Base-by-base conservation (phyloP, 2,113 vertebrate genomes). In the Lichenostomus cassidix region DNA sequence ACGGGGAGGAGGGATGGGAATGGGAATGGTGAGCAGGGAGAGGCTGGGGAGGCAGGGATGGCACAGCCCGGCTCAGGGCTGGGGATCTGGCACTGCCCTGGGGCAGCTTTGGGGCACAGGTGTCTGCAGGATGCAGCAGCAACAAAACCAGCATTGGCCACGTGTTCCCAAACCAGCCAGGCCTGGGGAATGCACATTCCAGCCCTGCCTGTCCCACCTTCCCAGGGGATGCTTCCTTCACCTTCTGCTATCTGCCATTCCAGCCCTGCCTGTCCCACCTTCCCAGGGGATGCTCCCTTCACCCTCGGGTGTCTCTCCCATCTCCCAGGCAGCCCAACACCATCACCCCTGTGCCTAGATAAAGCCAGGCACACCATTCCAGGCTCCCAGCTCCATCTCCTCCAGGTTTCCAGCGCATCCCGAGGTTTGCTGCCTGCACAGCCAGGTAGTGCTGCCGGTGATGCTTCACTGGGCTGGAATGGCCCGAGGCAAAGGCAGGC, bases 401-500 rank as follows among this genome's bases (percentile, higher is more conserved):
- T 19, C 23, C 82, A 27, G 31, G 15, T 90, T 91, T 60, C 37
- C 67, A 53, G 91, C 4, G 1, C 3, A 5, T 18, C 3, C 4
- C 31, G 31, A 31, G 39, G 10, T 33, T 23, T 76, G 35, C 75
- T 50, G 76, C 29, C 64, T 94, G 83, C 62, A 15, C 28, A 53
- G 90, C 1, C 89, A 84, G 86, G 79, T 39, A 76, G 14, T 1
- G 29, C 69, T 69, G 94, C 53, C 13, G 37, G 83, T 58, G 92
- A 93, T 49, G 94, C 91, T 96, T 84, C 94, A 62, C 83, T 84
- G 92, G 76, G 60, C 75, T 91, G 62, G 58, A 89, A 94, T 94
- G 92, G 96, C 95, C 96, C 78, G 83, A 83, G 92, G 96, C 95
- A 94, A 91, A 92, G 90, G 63, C 83, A 87, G 81, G 35, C 75